Percentiles rank a stretch among this genome's conserved stretches.
Conservation (phyloP, 1,140 invertebrate genomes). For the Chlorops oryzae region DNA sequence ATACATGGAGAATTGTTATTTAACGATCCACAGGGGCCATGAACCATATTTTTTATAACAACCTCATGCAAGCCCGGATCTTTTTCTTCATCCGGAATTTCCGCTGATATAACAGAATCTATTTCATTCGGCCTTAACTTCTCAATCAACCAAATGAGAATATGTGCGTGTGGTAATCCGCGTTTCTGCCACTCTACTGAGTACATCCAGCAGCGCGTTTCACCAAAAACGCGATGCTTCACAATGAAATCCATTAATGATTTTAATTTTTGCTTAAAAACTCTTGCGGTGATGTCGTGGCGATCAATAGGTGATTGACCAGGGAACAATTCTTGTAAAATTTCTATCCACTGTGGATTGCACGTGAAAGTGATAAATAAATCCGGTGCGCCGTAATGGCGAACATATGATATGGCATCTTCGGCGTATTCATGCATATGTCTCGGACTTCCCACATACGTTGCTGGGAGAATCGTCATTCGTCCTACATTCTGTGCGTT, state of each 20-base stretch:
- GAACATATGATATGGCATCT: constrained; percentile 47
- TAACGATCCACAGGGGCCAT: constrained; percentile 47
- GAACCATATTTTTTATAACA: constrained; percentile 15
- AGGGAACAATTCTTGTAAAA: constrained; percentile 24
- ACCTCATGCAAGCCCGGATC: not conserved
- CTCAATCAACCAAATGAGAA: constrained; percentile 8
- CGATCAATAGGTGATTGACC: constrained; percentile 3
- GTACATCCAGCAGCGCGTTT: constrained; percentile 46
- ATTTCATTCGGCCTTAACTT: too few species aligned
- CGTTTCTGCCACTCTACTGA: constrained; percentile 51
- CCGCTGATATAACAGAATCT: too few species aligned
- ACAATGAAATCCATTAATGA: constrained; percentile 48
- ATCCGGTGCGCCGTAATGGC: constrained; percentile 46
- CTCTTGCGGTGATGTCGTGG: constrained; percentile 33
- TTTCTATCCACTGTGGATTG: constrained; percentile 4
- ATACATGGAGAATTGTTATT: constrained; percentile 27
- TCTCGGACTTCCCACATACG: constrained; percentile 46
- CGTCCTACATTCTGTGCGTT: constrained; percentile 20
- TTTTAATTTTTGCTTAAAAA: constrained; percentile 29
- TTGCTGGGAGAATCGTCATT: constrained; percentile 45
- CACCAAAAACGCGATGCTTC: constrained; percentile 41
- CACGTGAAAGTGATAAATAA: constrained; percentile 10
- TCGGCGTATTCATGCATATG: constrained; percentile 49
- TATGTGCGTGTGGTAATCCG: constrained; percentile 16
- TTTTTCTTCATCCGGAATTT: not conserved